Percentiles rank a stretch among this genome's conserved stretches.
phyloP scores from a whole-genome alignment of 2,888 invertebrate species.

The Hymenopus coronatus region DNA sequence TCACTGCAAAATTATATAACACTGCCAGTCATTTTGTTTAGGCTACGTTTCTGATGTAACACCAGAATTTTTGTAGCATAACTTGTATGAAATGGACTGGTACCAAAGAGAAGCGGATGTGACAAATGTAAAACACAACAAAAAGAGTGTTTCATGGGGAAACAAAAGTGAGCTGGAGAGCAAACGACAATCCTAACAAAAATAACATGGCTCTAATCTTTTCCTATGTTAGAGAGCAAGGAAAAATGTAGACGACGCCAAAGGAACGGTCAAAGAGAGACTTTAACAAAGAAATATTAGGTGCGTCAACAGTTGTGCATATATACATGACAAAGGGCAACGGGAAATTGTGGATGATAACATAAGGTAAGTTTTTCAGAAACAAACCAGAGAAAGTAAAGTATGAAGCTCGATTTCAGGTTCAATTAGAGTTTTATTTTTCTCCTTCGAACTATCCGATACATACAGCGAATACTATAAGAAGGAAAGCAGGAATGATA shows the following conservation, averaged over 20 bases:
- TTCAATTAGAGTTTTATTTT: too few species aligned
- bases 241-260: not conserved
- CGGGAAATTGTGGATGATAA: not conserved
- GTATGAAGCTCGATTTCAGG: too few species aligned
- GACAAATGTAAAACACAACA: not conserved
- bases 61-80: not conserved
- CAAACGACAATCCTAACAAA: not conserved
- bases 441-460: too few species aligned
- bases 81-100: too few species aligned
- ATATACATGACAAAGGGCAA: not conserved
- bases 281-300: too few species aligned
- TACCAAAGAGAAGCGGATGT: not conserved
- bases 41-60: not conserved
- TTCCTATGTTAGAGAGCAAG: not conserved
- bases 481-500: too few species aligned
- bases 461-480: too few species aligned
- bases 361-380: not conserved
- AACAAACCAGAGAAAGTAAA: not conserved
- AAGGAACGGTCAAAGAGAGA: not conserved
- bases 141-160: not conserved
- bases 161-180: not conserved
- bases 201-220: not conserved
- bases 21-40: not conserved
- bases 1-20: too few species aligned
- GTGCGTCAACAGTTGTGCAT: not conserved